Base-by-base conservation (phyloP, 2,888 invertebrate genomes). In the Drosophila colorata region DNA sequence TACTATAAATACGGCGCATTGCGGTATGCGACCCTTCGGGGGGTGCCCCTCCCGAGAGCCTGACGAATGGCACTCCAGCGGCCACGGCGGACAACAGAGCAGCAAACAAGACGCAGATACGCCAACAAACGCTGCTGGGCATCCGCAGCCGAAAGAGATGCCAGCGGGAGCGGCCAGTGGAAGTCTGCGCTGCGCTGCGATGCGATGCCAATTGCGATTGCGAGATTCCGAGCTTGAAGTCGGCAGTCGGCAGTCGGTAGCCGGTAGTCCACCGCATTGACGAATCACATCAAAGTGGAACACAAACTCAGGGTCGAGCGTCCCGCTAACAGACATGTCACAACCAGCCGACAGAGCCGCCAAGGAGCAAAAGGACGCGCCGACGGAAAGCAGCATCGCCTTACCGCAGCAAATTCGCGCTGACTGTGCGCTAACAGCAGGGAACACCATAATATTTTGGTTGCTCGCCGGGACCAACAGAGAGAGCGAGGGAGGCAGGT, bases 381-480 rank as follows among this genome's bases (percentile, higher is more conserved):
- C 18, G 20, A 48, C 14, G 31, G 28, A 37, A 78, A 87, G 68
- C 87, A 85, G 87, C 85, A 77, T 74, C 76, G 67, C 58, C 81
- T 88, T 77, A 89, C 90, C 90, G 84, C 90, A 90, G 81, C 81
- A 90, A 88, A 90, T 90, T 90, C 81, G 89, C 82, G 77, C 76
- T 68, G 74, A 74, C 83, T 79, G 83, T 85, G 83, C 77, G 20
- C 37, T 60, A 84, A 88, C 90, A 88, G 89, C 90, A 74, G 88
- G 87, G 76, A 76, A 88, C 87, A 89, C 83, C 87, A 89, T 89
- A 88, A 89, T 90, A 90, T 91, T 90, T 91, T 91, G 90, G 91
- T 90, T 90, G 88, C 72, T 70, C 69, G 63, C 68, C 70, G 66
- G 63, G 73, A 70, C 71, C 43, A 57, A 47, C 53, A 37, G 64